These are phyloP conservation scores for Augiades crinisus DNA, from an alignment of 2,888 invertebrate species.

Conservation along the genomic window DNA sequence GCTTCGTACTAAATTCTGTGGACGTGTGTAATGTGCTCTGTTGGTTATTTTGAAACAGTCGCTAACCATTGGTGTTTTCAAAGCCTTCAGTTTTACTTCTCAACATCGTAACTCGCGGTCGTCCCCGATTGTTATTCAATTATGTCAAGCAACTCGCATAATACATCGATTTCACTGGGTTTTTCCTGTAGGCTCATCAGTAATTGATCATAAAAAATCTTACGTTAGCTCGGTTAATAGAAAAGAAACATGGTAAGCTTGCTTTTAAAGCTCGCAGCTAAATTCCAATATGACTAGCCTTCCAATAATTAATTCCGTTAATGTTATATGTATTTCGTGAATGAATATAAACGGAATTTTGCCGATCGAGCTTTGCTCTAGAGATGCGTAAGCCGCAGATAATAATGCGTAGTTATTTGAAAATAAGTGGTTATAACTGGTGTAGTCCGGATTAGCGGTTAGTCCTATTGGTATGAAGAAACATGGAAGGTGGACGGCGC, in stretches of 20 bases:
- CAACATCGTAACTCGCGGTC: slow-evolving; percentile 5
- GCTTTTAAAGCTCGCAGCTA: no score
- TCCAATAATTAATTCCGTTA: no score
- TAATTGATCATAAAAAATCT: no score
- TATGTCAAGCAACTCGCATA: not conserved
- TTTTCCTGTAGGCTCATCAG: not conserved
- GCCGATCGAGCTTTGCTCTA: slow-evolving; percentile 1
- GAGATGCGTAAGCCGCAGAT: slow-evolving; percentile 36
- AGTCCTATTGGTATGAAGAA: slow-evolving; percentile 50
- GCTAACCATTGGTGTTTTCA: slow-evolving; percentile 3
- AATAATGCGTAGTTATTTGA: slow-evolving; percentile 47
- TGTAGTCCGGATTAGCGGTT: slow-evolving; percentile 43
- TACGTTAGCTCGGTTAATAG: no score
- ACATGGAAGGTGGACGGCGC: slow-evolving; percentile 47
- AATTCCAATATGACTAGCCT: no score
- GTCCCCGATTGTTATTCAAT: slow-evolving; percentile 13
- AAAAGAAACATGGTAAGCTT: no score
- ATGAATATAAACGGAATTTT: not conserved
- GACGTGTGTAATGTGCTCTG: slow-evolving; percentile 21
- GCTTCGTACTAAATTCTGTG: slow-evolving; percentile 15
- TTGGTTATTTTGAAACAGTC: slow-evolving; percentile 9
- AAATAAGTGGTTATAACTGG: slow-evolving; percentile 53
- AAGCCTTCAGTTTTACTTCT: slow-evolving; percentile 19
- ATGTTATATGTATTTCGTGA: no score
- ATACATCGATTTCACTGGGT: slow-evolving; percentile 2